phyloP scores from a whole-genome alignment of 2,888 invertebrate species.

The Dasypogon diadema region DNA sequence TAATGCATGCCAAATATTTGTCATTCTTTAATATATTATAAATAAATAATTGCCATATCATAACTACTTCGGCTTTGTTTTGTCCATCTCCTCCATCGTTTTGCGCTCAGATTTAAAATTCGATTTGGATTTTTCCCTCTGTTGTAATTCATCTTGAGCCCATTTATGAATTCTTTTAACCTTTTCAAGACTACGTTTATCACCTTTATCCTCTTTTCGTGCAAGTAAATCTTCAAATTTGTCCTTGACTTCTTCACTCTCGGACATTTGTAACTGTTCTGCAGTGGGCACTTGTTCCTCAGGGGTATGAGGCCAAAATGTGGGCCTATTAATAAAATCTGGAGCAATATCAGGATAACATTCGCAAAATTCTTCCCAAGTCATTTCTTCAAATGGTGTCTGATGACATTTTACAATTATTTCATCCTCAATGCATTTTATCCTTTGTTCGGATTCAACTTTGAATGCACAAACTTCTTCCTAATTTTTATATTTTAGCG shows the following conservation, averaged over 20 bases:
- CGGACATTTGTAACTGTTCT: no score
- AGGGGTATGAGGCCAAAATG: conserved; percentile 84
- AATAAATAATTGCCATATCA: background rate
- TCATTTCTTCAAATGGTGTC: conserved; percentile 85
- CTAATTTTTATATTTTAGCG: no score
- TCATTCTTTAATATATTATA: background rate
- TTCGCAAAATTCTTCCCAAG: conserved; percentile 83
- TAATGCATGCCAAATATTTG: no score
- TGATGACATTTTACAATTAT: conserved; percentile 74
- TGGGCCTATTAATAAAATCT: conserved; percentile 79
- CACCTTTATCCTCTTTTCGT: no score
- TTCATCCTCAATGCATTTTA: conserved; percentile 71
- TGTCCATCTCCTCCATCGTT: background rate
- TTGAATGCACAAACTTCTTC: conserved; percentile 57
- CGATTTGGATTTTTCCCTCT: background rate
- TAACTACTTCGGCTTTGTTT: background rate
- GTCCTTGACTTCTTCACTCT: no score
- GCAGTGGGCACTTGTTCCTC: conserved; percentile 75
- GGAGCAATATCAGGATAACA: conserved; percentile 79
- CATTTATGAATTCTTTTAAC: no score
- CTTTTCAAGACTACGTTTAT: no score
- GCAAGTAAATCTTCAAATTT: no score
- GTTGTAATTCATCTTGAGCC: no score
- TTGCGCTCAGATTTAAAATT: background rate
- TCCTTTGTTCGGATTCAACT: conserved; percentile 60